Evolutionary conservation across 2,888 invertebrate genomes (phyloP).

Genomic region (Baronia brevicornis): DNA sequence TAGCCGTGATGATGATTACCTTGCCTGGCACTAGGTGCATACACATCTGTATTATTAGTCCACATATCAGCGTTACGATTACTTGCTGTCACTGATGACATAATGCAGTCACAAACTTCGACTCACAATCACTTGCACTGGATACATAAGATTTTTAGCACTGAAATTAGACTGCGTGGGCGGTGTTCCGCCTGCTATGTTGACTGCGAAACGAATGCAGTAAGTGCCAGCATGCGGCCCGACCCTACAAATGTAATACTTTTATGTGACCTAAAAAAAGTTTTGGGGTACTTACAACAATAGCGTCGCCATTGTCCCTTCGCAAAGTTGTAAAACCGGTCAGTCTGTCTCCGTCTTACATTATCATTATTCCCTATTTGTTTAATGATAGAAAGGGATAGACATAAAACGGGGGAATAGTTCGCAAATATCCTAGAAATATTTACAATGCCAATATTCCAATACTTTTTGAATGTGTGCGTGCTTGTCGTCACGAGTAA

Average conservation of each 20-base stretch:
- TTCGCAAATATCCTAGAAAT: conserved; percentile 68
- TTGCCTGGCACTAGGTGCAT: conserved; percentile 43
- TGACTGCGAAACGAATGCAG: conserved; percentile 69
- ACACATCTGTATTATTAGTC: conserved; percentile 50
- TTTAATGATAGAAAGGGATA: conserved; percentile 37
- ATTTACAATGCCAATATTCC: conserved; percentile 72
- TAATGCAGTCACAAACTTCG: conserved; percentile 23
- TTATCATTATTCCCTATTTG: conserved; percentile 22
- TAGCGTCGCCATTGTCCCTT: conserved; percentile 70
- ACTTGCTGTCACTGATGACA: conserved; percentile 53
- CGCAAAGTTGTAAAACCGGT: conserved; percentile 58
- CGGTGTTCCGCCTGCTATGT: conserved; percentile 53
- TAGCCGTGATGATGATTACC: conserved; percentile 41
- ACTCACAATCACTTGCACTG: conserved; percentile 34
- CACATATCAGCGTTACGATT: conserved; percentile 64
- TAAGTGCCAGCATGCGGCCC: conserved; percentile 59
- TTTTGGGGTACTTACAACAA: conserved; percentile 73
- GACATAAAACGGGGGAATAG: conserved; percentile 46
- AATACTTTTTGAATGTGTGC: conserved; percentile 41
- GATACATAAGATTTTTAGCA: conserved; percentile 30
- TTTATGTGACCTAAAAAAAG: conserved; percentile 74
- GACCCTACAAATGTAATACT: conserved; percentile 73
- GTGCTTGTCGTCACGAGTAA: conserved; percentile 42
- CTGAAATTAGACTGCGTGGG: conserved; percentile 54
- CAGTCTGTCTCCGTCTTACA: conserved; percentile 40